Conservation (phyloP, 2,797 vertebrate genomes). For the Chrosomus eos region DNA sequence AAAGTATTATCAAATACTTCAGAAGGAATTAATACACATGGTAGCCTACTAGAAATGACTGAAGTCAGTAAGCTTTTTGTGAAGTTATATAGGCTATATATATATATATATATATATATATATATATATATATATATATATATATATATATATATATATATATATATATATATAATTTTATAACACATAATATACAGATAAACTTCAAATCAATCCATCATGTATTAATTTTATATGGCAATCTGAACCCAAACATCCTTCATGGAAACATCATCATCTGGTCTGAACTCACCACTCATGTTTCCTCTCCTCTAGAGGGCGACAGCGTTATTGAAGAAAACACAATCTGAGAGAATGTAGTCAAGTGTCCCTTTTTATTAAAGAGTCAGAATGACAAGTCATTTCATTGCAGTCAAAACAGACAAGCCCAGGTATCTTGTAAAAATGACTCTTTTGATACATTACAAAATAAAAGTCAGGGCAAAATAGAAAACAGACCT, state of each 20-base stretch:
- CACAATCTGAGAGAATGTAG: not conserved
- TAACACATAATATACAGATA: not conserved
- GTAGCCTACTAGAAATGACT: too few relatives aligned
- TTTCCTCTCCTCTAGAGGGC: constrained; percentile 59
- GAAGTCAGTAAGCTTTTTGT: too few relatives aligned
- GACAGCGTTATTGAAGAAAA: constrained; percentile 49
- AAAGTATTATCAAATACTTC: not conserved
- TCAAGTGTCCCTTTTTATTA: constrained; percentile 70
- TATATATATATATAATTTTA: too few relatives aligned
- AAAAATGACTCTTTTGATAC: constrained; percentile 78
- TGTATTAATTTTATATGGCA: not conserved
- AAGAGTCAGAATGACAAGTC: constrained; percentile 83
- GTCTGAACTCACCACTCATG: not conserved
- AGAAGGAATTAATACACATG: too few relatives aligned
- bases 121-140: too few relatives aligned
- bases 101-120: too few relatives aligned
- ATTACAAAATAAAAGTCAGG: constrained; percentile 75
- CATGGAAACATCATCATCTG: not conserved
- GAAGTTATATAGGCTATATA: too few relatives aligned
- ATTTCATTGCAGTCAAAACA: constrained; percentile 80
- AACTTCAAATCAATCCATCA: not conserved
- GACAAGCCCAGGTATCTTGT: constrained; percentile 78
- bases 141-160: too few relatives aligned
- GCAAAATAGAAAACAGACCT: constrained; percentile 63
- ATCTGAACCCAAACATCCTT: not conserved